Evolutionary conservation across 2,888 invertebrate species (phyloP), one percentile per base, ranked within the genome.

Genomic region (Heliothis peltigera): DNA sequence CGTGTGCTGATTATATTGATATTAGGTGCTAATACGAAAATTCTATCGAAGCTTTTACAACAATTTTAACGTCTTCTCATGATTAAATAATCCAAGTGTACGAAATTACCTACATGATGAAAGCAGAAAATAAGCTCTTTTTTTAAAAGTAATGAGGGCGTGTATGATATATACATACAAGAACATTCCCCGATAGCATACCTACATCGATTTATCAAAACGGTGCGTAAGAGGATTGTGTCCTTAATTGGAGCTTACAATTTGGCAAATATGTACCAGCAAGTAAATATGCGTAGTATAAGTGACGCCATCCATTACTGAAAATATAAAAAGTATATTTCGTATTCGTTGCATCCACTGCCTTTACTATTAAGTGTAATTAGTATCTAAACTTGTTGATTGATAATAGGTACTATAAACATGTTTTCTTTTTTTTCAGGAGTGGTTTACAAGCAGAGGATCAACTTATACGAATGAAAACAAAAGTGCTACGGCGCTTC

Each of bases 361-460:
- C 66, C 75, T 71, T 59, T 51, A 46, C 21, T 3, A 1, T 3
- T 15, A 8, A 15, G 4, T 43, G 22, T 57, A 25, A 39, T 4
- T 15, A 25, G 5, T 43, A 51, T 46, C 17, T 4, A 2, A 10
- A 47, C 51, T 39, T 18, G 18, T 46, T 55, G 44, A 8, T 43
- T 22, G 12, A 12, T 12, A 57, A 49, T 17, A 25, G 58, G 71
- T 68, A 35, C 19, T 1, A 18, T 46, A 75, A 69, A 61, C 49
- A 61, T 58, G 15, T 80, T 81, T 89, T 89, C 84, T 76, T 88
- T 91, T 70, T 80, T 93, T 92, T 72, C 94, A 94, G 94, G 92
- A 90, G 90, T 91, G 89, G 86, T 90, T 89, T 87, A 88, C 88
- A 90, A 88, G 89, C 88, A 86, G 88, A 91, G 84, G 86, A 91